Conservation (phyloP, 2,888 invertebrate species). For the Ctena decussata region DNA sequence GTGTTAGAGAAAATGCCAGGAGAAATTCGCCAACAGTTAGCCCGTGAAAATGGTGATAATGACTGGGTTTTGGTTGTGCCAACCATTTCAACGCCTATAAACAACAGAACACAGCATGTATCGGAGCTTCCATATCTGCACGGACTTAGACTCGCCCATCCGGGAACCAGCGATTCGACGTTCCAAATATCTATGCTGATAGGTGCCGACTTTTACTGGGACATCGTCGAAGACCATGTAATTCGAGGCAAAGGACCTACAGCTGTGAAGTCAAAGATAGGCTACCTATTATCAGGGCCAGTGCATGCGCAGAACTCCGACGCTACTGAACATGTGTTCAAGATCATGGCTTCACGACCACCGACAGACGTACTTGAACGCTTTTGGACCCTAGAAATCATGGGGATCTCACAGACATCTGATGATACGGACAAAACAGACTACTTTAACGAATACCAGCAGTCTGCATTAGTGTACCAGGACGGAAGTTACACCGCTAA, state of each 20-base stretch:
- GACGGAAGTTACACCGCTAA: conserved; percentile 7
- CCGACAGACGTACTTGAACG: conserved; percentile 19
- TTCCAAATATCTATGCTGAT: conserved; percentile 50
- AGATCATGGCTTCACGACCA: conserved; percentile 22
- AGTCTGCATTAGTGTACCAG: background rate
- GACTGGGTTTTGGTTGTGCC: too few relatives aligned
- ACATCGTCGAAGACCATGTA: conserved; percentile 43
- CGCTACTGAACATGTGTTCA: background rate
- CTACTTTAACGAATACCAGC: conserved; percentile 7
- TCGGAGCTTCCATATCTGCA: too few relatives aligned
- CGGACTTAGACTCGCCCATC: conserved; percentile 48
- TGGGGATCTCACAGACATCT: conserved; percentile 12
- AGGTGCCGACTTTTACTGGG: conserved; percentile 60
- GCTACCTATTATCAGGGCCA: conserved; percentile 51
- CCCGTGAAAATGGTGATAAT: too few relatives aligned
- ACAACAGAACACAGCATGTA: too few relatives aligned
- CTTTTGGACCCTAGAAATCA: conserved; percentile 54
- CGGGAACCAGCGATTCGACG: conserved; percentile 4
- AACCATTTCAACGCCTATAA: too few relatives aligned
- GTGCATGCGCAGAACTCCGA: background rate
- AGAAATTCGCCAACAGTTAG: too few relatives aligned
- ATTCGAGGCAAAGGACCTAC: conserved; percentile 52
- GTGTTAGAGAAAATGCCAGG: too few relatives aligned
- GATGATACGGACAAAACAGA: background rate
- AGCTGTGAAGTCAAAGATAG: conserved; percentile 55